Base-by-base conservation (phyloP, 2,797 vertebrate genomes). In the Cryptoblepharus egeriae region DNA sequence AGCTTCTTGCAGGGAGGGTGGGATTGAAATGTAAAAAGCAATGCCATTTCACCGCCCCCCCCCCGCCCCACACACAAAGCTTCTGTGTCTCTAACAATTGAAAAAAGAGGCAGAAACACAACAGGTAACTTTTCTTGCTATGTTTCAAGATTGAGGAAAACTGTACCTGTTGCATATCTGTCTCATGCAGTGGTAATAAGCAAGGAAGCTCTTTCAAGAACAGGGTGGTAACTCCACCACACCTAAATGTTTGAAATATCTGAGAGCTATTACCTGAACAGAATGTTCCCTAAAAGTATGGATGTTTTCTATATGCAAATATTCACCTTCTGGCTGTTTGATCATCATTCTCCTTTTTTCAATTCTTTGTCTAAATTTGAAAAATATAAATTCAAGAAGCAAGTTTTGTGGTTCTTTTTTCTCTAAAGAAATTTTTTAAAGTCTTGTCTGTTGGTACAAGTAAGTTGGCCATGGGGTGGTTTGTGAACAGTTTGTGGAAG, bases 251-350 rank as follows among this genome's bases (percentile, higher is more conserved):
- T 39, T 71, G 57, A 61, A 61, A 80, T 72, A 71, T 49, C 55
- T 80, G 68, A 45, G 61, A 20, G 26, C 67, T 55, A 72, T 35
- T 55, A 35, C 57, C 57, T 71, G 39, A 70, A 80, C 68, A 61
- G n/a, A 61, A 32, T 63, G 68, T 71, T 45, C 68, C 6, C n/a
- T 60, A 9, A 26, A 67, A 52, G 30, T 58, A 18, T 57, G 11
- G 1, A 26, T 39, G 39, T 28, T 49, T 45, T 28, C 35, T 3
- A 42, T 55, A 30, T 55, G 68, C 22, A 45, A 13, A 12, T 49
- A 61, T 80, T 71, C 78, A 26, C 39, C 68, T 71, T 32, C 78
- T 61, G 39, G 68, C 57, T 37, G 69, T 71, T 49, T 72, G n/a
- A 16, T 71, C 39, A 4, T 42, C 15, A 42, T 55, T 70, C 18